Base-by-base conservation (phyloP, 2,797 vertebrate genomes). In the Enteromius unitaeniatus region DNA sequence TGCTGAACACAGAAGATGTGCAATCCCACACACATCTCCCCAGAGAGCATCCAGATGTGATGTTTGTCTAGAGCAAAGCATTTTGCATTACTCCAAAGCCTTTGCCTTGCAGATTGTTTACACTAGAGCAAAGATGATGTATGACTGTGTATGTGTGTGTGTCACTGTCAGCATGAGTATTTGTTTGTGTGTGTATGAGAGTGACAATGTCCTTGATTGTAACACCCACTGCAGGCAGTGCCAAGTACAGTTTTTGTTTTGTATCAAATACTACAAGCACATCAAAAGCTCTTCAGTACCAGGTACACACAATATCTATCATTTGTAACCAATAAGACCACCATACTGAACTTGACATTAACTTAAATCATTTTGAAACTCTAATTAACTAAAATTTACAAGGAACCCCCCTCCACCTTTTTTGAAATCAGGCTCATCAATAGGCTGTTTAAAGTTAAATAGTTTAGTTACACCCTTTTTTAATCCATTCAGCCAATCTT, bases 71-170 rank as follows among this genome's bases (percentile, higher is more conserved):
- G 78, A 9, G 4, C 53, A 58, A 76, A 80, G 47, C 51, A 84
- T 64, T 80, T 42, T 21, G 74, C 69, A 75, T 70, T 60, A 37
- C 51, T 62, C 23, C 40, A 81, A 28, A 47, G 17, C 37, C 15
- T 79, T 23, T 68, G 64, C 34, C 78, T 80, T 58, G 34, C 65
- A 70, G 17, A 78, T 37, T 58, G 34, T 80, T 80, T 70, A 70
- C 23, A 70, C 31, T 28, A 70, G 34, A 70, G 15, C 23, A 58
- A 58, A 14, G 26, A 84, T n/a, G 28, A 79, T 51, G 17, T 47
- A 67, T 69, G 37, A 53, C 23, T 78, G 14, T 51, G 72, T 19
- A 2, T 28, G 23, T 62, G 13, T 51, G 72, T 69, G 31, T 69
- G 74, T 84, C 58, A 49, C 34, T 83, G 81, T 34, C 9, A 68